These are phyloP conservation scores for Proteles cristata DNA, from an alignment of 2,113 vertebrate genomes.

Conservation along the genomic window DNA sequence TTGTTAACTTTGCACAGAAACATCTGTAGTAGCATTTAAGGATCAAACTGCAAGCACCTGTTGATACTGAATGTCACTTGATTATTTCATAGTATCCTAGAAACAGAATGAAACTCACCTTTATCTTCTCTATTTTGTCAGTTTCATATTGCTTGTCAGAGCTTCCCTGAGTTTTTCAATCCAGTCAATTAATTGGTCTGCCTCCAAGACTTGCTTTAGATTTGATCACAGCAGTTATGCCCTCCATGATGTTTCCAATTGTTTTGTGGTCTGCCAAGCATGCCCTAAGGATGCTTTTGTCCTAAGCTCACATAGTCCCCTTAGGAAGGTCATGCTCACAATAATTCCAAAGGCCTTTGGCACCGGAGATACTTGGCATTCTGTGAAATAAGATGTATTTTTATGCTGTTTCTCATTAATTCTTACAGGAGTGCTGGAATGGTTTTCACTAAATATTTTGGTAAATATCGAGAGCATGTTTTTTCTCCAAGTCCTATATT, in stretches of 20 bases:
- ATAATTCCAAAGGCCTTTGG: background rate
- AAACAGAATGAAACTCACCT: background rate
- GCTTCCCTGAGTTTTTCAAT: background rate
- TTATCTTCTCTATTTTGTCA: background rate
- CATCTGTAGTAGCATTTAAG: background rate
- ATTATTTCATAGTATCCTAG: background rate
- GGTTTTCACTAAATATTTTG: background rate
- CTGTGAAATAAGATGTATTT: background rate
- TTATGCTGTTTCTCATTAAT: background rate
- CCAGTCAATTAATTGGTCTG: background rate
- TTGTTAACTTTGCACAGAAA: background rate
- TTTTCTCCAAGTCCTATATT: conserved; percentile 15
- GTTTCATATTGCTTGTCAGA: conserved; percentile 19
- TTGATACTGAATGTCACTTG: background rate
- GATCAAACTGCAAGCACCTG: background rate
- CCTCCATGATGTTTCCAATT: background rate
- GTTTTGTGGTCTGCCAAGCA: background rate
- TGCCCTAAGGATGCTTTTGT: background rate
- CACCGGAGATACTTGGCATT: background rate
- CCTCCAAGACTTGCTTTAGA: background rate
- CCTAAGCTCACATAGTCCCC: background rate
- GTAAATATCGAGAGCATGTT: background rate
- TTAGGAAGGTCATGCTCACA: background rate
- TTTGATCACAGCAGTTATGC: background rate
- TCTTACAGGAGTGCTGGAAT: background rate